Evolutionary conservation across 2,888 invertebrate genomes (phyloP), one percentile per base, ranked within the genome.

Genomic region (Drosophila planitibia): DNA sequence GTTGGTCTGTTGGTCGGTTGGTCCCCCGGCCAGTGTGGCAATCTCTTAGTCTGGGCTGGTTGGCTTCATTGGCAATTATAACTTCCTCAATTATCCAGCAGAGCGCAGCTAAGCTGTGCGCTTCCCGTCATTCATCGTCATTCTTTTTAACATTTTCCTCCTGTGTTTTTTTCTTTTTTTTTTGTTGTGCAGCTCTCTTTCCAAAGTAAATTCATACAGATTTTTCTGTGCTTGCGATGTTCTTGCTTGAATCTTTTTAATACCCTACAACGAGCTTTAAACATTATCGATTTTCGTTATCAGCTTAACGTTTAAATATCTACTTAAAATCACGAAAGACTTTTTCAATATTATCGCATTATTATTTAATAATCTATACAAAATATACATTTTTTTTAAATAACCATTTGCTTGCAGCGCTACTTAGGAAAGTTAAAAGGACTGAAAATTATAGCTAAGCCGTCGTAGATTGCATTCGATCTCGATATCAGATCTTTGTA

Each of bases 1-100:
- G 55, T 10, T 35, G 75, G 28, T 64, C 37, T 59, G 32, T 59
- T 55, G 58, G 30, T 55, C 44, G 71, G 9, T 30, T n/a, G 32
- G 41, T 74, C 52, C 55, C 58, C 67, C 55, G 57, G 33, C 72
- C 81, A 58, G 64, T 61, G 73, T 79, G 78, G 64, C 81, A 65
- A 70, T 64, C 79, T 53, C 70, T 53, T 70, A 54, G 74, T 63
- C 66, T 67, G 79, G 75, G 55, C 72, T 72, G 68, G 58, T 66
- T 79, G 79, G 83, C 70, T 83, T 77, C 87, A 88, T 88, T 90
- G 87, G 87, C 87, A 88, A 88, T 88, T 93, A 93, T 92, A 91
- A 91, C 93, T 92, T 92, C 93, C 92, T 92, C 92, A 92, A 93
- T 92, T 92, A 92, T 91, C 85, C 90, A 82, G 76, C 79, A 83